Percentiles rank a stretch among this genome's conserved stretches.
phyloP scores from a whole-genome alignment of 2,113 vertebrate species.

The Lampris incognitus region DNA sequence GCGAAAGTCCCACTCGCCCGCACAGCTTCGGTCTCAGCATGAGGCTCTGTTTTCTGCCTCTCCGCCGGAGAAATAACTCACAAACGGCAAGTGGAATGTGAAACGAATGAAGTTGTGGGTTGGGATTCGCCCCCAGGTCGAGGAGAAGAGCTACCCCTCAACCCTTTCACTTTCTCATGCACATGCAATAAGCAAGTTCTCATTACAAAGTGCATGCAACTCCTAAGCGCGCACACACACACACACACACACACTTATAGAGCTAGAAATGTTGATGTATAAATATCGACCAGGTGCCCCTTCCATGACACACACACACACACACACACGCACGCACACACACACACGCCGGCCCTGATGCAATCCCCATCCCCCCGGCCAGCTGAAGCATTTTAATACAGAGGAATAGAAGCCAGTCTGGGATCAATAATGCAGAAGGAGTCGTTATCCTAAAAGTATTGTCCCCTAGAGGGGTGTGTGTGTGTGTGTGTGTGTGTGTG shows the following conservation, averaged over 20 bases:
- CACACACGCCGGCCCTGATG: constrained; percentile 28
- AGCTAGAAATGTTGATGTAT: constrained; percentile 74
- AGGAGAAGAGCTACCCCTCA: neutral
- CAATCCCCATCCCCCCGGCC: constrained; percentile 62
- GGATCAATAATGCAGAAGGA: constrained; percentile 83
- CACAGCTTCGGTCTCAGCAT: neutral
- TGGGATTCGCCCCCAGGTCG: neutral
- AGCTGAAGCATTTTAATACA: constrained; percentile 79
- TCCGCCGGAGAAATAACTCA: too few relatives aligned
- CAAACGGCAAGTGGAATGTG: too few relatives aligned
- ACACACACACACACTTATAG: constrained; percentile 33
- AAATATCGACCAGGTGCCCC: constrained; percentile 73
- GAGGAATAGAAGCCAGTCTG: constrained; percentile 67
- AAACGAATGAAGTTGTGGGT: neutral
- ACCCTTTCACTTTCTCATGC: neutral
- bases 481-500: constrained; percentile 17
- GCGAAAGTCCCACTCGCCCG: neutral
- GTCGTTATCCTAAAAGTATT: constrained; percentile 84
- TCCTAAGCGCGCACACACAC: constrained; percentile 20
- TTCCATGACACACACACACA: constrained; percentile 7
- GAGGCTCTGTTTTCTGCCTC: neutral
- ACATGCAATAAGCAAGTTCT: neutral
- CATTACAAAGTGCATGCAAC: neutral
- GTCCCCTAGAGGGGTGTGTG: constrained; percentile 70
- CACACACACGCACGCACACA: constrained; percentile 24